Evolutionary conservation across 2,888 invertebrate genomes (phyloP), one percentile per base, ranked within the genome.

Genomic region (Hecatera dysodea): DNA sequence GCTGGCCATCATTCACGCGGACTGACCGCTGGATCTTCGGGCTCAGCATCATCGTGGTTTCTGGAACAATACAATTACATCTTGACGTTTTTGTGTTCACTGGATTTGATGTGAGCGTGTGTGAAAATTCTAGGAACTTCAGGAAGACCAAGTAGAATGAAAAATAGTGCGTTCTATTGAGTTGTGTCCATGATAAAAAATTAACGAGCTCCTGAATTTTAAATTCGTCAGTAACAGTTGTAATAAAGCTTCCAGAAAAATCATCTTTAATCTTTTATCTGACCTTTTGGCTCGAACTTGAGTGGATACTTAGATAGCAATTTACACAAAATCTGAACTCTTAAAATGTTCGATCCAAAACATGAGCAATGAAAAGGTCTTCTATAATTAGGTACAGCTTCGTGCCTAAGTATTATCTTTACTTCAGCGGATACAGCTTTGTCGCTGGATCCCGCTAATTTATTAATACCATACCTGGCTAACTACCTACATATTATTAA

Each of bases 1-100:
- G 96, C 93, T 98, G 98, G 48, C 97, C 97, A 88, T 99, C 99
- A 93, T 98, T 98, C 82, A 98, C 97, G 72, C 98, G 97, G 79
- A 98, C 97, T 67, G 97, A 97, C 82, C 98, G 97, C 96, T 98
- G 98, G 97, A 98, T 98, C 94, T 98, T 98, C 36, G 98, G 98
- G 89, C 98, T 98, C 88, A 98, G 94, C 98, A 98, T 98, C 79
- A 75, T 80, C 27, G n/a, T 52, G 8, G 17, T 50, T 15, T 63
- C 80, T 80, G 53, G 7, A 80, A 81, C 78, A 78, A 79, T 27
- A 33, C 0, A 4, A 9, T 24, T 4, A 33, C 0, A 57, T 2
- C 2, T 52, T 46, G 2, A 33, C 39, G 12, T 15, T 7, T n/a
- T 12, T 42, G 17, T 39, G 15, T 59, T 24, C 19, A 29, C 12